Percentiles rank a stretch among this genome's conserved stretches.
phyloP scores from a whole-genome alignment of 2,113 vertebrate species.

The Turdus rufiventris region DNA sequence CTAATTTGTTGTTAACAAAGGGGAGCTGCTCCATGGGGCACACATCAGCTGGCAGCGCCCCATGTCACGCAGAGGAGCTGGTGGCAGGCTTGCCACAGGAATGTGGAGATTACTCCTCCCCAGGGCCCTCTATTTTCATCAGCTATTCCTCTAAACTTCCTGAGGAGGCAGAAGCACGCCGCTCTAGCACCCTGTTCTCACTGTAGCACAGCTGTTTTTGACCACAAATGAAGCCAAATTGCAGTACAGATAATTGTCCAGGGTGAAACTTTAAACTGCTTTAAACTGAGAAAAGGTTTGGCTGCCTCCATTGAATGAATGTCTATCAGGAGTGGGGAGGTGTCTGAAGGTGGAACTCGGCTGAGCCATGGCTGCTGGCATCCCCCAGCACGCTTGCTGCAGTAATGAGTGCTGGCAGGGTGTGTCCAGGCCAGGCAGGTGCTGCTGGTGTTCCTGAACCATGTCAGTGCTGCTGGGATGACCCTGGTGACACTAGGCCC shows the following conservation, averaged over 20 bases:
- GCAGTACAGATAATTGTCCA: neutral
- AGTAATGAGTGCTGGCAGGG: neutral
- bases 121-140: accelerated
- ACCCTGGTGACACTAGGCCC: neutral
- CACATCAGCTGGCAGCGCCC: neutral
- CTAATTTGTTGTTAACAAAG: neutral
- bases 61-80: neutral
- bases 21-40: neutral
- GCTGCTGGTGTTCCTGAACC: neutral
- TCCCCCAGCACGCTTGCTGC: accelerated
- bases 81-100: neutral
- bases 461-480: neutral
- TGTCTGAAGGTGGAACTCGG: neutral
- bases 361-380: accelerated
- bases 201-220: neutral
- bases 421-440: neutral
- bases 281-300: neutral
- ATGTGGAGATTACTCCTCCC: accelerated
- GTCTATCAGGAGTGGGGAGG: accelerated
- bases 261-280: neutral
- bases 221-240: neutral
- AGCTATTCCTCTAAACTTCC: neutral
- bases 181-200: accelerated
- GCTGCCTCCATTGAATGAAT: neutral
- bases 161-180: neutral